A percentile compares a stretch with the other conserved stretches of the same genome.
phyloP scores from a whole-genome alignment of 2,888 invertebrate species.

The Lissonota sp. region DNA sequence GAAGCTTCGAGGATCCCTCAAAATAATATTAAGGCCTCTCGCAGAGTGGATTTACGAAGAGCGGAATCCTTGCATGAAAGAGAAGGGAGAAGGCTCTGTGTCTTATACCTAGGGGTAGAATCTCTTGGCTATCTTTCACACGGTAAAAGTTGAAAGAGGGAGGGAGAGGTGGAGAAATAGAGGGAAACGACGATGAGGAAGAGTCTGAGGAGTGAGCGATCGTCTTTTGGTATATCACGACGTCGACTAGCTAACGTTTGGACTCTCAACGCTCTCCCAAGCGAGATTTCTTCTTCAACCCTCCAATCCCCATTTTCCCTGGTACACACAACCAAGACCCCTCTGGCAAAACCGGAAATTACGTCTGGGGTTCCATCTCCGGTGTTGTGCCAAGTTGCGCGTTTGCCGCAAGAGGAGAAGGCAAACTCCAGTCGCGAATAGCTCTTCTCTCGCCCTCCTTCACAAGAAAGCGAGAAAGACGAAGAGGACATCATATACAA shows the following conservation, averaged over 20 bases:
- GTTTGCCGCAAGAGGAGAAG: slow-evolving; percentile 66
- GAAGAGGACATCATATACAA: slow-evolving; percentile 12
- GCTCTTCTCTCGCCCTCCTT: slow-evolving; percentile 33
- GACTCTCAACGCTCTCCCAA: slow-evolving; percentile 54
- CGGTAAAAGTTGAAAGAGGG: slow-evolving; percentile 50
- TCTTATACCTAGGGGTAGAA: slow-evolving; percentile 69
- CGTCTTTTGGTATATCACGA: slow-evolving; percentile 77
- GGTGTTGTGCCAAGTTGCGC: slow-evolving; percentile 81
- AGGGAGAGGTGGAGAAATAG: slow-evolving; percentile 14
- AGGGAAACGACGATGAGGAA: slow-evolving; percentile 20
- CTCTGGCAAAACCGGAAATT: slow-evolving; percentile 80
- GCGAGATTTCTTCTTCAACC: slow-evolving; percentile 45
- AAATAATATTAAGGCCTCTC: slow-evolving; percentile 49
- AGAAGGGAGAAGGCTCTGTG: slow-evolving; percentile 43
- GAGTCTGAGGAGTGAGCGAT: slow-evolving; percentile 74
- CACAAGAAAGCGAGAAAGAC: slow-evolving; percentile 46
- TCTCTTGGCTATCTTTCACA: slow-evolving; percentile 71
- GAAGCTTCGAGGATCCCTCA: slow-evolving; percentile 30
- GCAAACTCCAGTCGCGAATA: slow-evolving; percentile 55
- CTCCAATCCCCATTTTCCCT: slow-evolving; percentile 17
- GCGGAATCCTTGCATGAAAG: background rate
- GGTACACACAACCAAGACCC: slow-evolving; percentile 3
- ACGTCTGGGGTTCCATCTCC: slow-evolving; percentile 83
- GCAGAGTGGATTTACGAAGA: slow-evolving; percentile 28
- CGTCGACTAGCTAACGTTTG: slow-evolving; percentile 75